phyloP scores from a whole-genome alignment of 37 sponge, comb jelly and placozoan genomes.

The Crambe crambe region DNA sequence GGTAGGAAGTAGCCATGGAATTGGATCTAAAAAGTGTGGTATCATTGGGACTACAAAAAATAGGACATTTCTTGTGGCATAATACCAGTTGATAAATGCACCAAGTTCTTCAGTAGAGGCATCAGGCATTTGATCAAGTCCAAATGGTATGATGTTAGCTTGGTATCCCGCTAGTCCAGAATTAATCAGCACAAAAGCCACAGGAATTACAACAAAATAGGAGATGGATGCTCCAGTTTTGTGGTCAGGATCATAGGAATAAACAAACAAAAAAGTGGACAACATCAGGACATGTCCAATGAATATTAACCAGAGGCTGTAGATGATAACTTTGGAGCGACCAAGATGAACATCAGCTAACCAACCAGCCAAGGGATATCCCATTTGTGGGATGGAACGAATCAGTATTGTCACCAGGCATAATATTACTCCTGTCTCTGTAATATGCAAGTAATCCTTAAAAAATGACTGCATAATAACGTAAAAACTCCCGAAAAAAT shows the following conservation, averaged over 20 bases:
- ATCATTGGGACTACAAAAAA: slow-evolving; percentile 14
- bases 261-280: background rate
- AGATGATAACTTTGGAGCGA: slow-evolving; percentile 38
- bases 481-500: too few species aligned
- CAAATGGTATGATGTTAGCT: slow-evolving; percentile 57
- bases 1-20: too few species aligned
- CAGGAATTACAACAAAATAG: too few species aligned
- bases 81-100: slow-evolving; percentile 64
- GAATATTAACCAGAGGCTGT: slow-evolving; percentile 47
- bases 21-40: background rate
- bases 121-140: slow-evolving; percentile 59
- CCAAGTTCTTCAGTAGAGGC: slow-evolving; percentile 40
- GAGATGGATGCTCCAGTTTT: too few species aligned
- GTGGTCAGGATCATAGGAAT: background rate
- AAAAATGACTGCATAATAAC: too few species aligned
- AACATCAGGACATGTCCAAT: slow-evolving; percentile 4
- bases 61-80: slow-evolving; percentile 45
- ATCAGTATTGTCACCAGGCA: too few species aligned
- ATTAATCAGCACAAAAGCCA: too few species aligned
- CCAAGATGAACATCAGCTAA: slow-evolving; percentile 55
- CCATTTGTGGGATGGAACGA: background rate
- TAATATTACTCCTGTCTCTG: too few species aligned
- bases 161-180: slow-evolving; percentile 64
- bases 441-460: too few species aligned
- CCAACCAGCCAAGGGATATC: slow-evolving; percentile 67